phyloP scores from a whole-genome alignment of 1,140 invertebrate species.

The Polypedilum vanderplanki region DNA sequence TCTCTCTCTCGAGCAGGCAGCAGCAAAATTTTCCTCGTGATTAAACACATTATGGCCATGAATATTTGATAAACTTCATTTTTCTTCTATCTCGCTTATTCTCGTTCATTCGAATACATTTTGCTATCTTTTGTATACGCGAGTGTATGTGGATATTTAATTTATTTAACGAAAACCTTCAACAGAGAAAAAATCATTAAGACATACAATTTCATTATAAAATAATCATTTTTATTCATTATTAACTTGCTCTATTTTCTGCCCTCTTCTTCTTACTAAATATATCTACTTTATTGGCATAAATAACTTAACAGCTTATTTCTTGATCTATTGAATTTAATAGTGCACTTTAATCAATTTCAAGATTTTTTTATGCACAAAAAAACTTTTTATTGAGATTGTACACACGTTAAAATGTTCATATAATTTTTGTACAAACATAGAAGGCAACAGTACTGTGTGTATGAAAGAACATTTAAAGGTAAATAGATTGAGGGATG shows the following conservation, averaged over 20 bases:
- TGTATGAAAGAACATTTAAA: no score
- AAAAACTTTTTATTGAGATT: no score
- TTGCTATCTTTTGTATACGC: neutral
- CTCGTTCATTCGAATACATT: neutral
- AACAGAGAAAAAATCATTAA: neutral
- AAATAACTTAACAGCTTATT: no score
- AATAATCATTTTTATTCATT: no score
- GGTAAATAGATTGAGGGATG: neutral
- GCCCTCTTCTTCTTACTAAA: no score
- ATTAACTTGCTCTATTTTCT: no score
- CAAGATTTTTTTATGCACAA: no score
- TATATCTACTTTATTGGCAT: no score
- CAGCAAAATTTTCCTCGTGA: neutral
- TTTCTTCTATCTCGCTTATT: neutral
- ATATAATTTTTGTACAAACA: neutral
- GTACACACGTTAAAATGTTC: neutral
- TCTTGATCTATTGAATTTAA: no score
- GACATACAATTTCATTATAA: neutral
- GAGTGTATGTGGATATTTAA: neutral
- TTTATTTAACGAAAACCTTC: neutral
- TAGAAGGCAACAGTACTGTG: no score
- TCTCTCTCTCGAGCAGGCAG: neutral
- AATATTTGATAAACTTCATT: conserved; percentile 12
- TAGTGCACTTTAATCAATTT: no score
- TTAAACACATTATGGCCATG: neutral